phyloP scores from a whole-genome alignment of 2,888 invertebrate species.

The Netelia fuscicornis region DNA sequence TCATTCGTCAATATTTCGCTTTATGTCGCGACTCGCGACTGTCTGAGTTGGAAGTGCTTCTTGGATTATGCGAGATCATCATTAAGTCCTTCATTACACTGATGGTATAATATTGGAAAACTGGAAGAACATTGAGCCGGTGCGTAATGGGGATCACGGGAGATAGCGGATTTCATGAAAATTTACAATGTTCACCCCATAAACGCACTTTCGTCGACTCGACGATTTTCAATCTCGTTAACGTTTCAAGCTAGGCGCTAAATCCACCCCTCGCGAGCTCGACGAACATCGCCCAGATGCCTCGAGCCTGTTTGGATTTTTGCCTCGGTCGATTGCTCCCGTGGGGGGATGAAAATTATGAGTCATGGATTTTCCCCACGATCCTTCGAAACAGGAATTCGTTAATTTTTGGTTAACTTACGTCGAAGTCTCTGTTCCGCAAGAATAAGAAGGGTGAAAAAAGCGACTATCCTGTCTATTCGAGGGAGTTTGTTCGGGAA shows the following conservation, averaged over 20 bases:
- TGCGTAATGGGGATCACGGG: constrained; percentile 8
- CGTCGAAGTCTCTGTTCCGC: constrained; percentile 48
- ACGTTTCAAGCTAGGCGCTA: constrained; percentile 60
- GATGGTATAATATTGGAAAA: neutral
- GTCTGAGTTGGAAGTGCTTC: neutral
- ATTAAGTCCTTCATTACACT: constrained; percentile 27
- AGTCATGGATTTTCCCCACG: constrained; percentile 67
- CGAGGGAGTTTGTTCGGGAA: constrained; percentile 40
- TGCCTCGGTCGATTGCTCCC: constrained; percentile 72
- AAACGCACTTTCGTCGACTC: constrained; percentile 54
- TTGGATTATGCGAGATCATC: neutral
- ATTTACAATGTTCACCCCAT: constrained; percentile 8
- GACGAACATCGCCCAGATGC: constrained; percentile 68
- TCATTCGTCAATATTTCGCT: neutral
- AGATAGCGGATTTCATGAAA: constrained; percentile 7
- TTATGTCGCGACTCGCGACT: neutral
- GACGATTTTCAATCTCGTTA: constrained; percentile 67
- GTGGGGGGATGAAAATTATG: constrained; percentile 74
- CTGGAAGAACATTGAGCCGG: neutral
- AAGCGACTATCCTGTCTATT: constrained; percentile 41
- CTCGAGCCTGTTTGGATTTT: constrained; percentile 74
- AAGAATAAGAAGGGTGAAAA: constrained; percentile 58
- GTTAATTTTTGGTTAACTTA: constrained; percentile 71
- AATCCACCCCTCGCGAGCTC: constrained; percentile 40
- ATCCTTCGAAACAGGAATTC: constrained; percentile 62